Evolutionary conservation across 2,113 vertebrate genomes (phyloP), one percentile per base, ranked within the genome.

Genomic region (Colius striatus): DNA sequence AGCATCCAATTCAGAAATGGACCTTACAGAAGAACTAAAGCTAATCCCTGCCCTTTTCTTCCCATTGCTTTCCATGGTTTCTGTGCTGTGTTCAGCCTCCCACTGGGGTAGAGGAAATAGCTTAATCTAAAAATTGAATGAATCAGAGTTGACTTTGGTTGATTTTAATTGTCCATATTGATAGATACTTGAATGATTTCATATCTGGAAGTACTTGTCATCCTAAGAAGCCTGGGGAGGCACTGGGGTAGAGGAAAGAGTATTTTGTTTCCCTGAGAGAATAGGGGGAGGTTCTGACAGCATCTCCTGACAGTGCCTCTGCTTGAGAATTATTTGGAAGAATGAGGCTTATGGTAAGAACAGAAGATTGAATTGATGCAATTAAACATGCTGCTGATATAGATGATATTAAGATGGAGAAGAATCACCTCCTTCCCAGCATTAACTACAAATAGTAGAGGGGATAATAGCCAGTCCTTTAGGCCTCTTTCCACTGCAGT

Each of bases 301-400:
- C 36, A 74, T 67, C 91, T 94, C 47, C 62, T 1, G 0, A 14
- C 5, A 43, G 5, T 32, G 19, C 34, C 34, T 32, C 17, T 74
- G 12, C 43, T 21, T 51, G 29, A 63, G 58, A 76, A 20, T 27
- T 81, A 41, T 88, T 60, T 81, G 72, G 38, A 86, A 67, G 43
- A 77, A 67, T 17, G 53, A 57, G 27, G 70, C 9, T n/a, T 65
- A 29, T 27, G 48, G 43, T 51, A 73, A 90, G 32, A 86, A n/a
- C 55, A 90, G 34, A 84, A 89, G 65, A 73, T 29, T 70, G 68
- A 93, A 66, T 8, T 57, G 71, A 85, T 71, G 54, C 72, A 90
- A 90, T 90, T 86, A 88, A 94, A 71, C 13, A 13, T 47, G 22
- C 47, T 74, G 32, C 58, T 55, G n/a, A n/a, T n/a, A 83, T 5